Conservation (phyloP, 2,888 invertebrate species). For the Drosophila leonis region DNA sequence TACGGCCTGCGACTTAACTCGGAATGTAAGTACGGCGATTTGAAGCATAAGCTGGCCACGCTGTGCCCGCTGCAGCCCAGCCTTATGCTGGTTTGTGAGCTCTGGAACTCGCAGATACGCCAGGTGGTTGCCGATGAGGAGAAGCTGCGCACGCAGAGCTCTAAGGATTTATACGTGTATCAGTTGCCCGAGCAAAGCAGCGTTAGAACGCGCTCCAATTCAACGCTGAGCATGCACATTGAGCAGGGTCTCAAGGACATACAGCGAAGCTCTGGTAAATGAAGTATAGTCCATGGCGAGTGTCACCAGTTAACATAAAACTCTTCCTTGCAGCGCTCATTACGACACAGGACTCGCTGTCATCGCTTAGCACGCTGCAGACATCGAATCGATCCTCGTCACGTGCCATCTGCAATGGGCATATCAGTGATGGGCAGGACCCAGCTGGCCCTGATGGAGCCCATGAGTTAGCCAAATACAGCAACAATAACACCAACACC, state of each 20-base stretch:
- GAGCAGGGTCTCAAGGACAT: slow-evolving; percentile 85
- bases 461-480: slow-evolving; percentile 47
- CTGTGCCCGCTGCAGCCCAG: slow-evolving; percentile 88
- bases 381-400: slow-evolving; percentile 63
- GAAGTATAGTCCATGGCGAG: fast-evolving
- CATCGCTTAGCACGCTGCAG: slow-evolving; percentile 73
- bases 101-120: slow-evolving; percentile 90
- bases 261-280: slow-evolving; percentile 84
- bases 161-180: slow-evolving; percentile 89
- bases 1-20: slow-evolving; percentile 94
- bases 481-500: slow-evolving; percentile 13
- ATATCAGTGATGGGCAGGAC: slow-evolving; percentile 45
- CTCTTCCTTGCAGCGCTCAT: slow-evolving; percentile 52
- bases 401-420: slow-evolving; percentile 64
- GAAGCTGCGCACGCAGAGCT: slow-evolving; percentile 86
- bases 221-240: slow-evolving; percentile 83
- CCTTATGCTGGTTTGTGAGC: slow-evolving; percentile 90
- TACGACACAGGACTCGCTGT: slow-evolving; percentile 74
- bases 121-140: slow-evolving; percentile 87
- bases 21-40: slow-evolving; percentile 91
- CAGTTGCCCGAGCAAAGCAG: slow-evolving; percentile 87
- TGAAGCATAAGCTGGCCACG: slow-evolving; percentile 90
- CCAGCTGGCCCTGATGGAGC: slow-evolving; percentile 34
- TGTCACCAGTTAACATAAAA: neutral
- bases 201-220: slow-evolving; percentile 82